Conservation (phyloP, 2,888 invertebrate genomes). For the Chalcosyrphus nemorum region DNA sequence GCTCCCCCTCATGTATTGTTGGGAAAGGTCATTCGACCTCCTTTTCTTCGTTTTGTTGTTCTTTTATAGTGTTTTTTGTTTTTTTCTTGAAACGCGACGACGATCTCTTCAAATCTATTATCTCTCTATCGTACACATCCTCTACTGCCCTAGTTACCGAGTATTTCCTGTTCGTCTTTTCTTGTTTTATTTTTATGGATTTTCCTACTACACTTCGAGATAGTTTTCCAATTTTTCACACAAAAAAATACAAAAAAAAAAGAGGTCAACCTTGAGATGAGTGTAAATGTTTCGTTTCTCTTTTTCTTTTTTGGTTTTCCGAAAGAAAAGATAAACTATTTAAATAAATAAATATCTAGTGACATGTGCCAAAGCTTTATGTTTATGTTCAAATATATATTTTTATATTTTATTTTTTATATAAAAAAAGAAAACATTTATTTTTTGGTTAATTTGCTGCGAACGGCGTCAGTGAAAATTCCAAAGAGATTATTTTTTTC, state of each 20-base stretch:
- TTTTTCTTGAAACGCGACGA: background rate
- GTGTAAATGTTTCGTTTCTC: conserved; percentile 3
- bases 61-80: conserved; percentile 3
- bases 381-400: background rate
- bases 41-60: conserved; percentile 29
- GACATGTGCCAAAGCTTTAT: conserved; percentile 34
- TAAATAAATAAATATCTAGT: conserved; percentile 36
- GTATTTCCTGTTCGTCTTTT: conserved; percentile 31
- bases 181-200: background rate
- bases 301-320: background rate
- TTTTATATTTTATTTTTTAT: background rate
- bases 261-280: conserved; percentile 61
- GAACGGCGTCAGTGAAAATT: background rate
- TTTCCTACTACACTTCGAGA: conserved; percentile 2
- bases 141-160: conserved; percentile 49
- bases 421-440: background rate
- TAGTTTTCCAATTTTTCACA: conserved; percentile 39
- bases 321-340: conserved; percentile 21
- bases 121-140: conserved; percentile 40
- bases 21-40: conserved; percentile 67
- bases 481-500: background rate
- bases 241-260: conserved; percentile 6
- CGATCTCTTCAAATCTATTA: conserved; percentile 49
- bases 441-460: background rate
- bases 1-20: conserved; percentile 34